phyloP scores from a whole-genome alignment of 2,113 vertebrate species.

The Prionailurus viverrinus region DNA sequence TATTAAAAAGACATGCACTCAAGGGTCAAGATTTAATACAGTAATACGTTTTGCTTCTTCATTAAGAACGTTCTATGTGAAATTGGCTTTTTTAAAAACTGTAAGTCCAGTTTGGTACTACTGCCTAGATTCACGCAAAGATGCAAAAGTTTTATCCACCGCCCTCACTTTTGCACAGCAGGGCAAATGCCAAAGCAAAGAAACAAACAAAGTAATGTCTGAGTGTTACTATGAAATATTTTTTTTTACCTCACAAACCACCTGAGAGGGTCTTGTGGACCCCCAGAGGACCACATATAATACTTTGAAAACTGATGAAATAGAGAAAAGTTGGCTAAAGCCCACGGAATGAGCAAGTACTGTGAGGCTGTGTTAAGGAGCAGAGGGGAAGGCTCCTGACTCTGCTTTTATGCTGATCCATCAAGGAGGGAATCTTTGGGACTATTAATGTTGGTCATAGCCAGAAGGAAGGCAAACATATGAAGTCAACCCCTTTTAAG shows the following conservation, averaged over 20 bases:
- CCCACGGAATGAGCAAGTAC: background rate
- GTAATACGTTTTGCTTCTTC: background rate
- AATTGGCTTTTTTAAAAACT: background rate
- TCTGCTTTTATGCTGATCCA: background rate
- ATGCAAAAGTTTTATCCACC: background rate
- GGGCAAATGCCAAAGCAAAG: background rate
- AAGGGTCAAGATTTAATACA: background rate
- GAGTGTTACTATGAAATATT: background rate
- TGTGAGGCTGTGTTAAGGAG: background rate
- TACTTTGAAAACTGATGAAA: background rate
- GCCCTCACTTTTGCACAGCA: background rate
- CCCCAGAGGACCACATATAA: background rate
- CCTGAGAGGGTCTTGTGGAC: background rate
- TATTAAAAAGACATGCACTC: background rate
- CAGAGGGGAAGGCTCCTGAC: background rate
- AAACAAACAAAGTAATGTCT: background rate
- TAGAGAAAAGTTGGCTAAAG: background rate
- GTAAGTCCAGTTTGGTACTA: background rate
- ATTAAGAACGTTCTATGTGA: background rate
- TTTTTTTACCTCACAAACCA: constrained; percentile 19
- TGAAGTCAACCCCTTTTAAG: background rate
- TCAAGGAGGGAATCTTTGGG: background rate
- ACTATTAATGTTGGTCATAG: background rate
- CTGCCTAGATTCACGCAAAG: background rate
- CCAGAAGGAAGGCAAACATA: background rate